Evolutionary conservation across 2,888 invertebrate species (phyloP).

Genomic region (Polietes domitor): DNA sequence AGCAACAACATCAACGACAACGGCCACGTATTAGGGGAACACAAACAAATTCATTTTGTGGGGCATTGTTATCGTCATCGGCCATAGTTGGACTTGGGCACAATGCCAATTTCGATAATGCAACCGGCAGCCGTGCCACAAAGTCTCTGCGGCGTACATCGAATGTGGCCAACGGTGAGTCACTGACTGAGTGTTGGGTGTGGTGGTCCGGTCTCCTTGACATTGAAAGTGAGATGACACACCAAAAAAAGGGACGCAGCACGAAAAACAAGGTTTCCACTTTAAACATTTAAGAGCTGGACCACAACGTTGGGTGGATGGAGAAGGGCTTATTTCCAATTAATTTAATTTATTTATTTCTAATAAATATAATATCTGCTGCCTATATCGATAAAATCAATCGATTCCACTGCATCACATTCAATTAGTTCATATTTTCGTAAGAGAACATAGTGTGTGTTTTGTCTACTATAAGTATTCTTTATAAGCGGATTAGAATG

Average conservation of each 20-base stretch:
- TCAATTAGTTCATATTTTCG: not conserved
- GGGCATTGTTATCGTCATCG: not conserved
- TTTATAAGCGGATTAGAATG: too few species aligned
- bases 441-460: too few species aligned
- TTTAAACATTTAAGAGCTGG: not conserved
- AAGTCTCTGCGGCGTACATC: not conserved
- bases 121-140: not conserved
- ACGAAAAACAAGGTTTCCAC: not conserved
- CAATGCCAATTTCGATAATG: conserved; percentile 58
- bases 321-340: not conserved
- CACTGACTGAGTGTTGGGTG: not conserved
- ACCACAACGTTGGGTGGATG: too few species aligned
- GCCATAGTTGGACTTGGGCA: conserved; percentile 43
- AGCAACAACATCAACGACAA: too few species aligned
- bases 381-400: not conserved
- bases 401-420: not conserved
- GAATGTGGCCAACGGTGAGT: not conserved
- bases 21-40: too few species aligned
- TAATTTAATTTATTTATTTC: conserved; percentile 2
- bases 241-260: not conserved
- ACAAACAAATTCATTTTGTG: too few species aligned
- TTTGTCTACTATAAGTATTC: too few species aligned
- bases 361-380: not conserved
- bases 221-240: conserved; percentile 25
- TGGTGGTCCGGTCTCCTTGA: conserved; percentile 2